Conservation (phyloP, 2,888 invertebrate species). For the Drosophila paucipuncta region DNA sequence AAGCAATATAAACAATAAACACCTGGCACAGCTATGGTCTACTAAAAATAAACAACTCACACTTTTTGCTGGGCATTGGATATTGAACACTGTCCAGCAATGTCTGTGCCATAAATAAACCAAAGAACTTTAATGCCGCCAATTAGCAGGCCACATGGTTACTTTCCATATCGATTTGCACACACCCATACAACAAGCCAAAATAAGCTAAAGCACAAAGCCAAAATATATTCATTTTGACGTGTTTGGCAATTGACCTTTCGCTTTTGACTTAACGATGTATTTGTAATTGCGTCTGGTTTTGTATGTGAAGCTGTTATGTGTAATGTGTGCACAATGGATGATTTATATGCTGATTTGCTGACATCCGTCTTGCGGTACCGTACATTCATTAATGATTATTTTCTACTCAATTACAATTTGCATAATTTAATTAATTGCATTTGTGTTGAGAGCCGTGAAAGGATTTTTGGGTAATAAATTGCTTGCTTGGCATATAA, state of each 20-base stretch:
- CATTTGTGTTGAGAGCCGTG: neutral
- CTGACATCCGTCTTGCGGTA: neutral
- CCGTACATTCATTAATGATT: neutral
- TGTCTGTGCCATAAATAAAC: conserved; percentile 53
- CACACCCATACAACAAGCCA: conserved; percentile 1
- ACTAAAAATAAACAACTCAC: conserved; percentile 47
- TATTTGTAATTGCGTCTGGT: neutral
- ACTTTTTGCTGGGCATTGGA: neutral
- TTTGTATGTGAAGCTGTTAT: neutral
- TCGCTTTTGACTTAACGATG: conserved; percentile 1
- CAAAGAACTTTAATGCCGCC: conserved; percentile 48
- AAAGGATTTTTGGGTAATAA: neutral
- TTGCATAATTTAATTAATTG: neutral
- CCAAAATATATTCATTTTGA: conserved; percentile 21
- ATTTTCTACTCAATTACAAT: neutral
- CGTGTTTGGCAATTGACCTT: conserved; percentile 28
- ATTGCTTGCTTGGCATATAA: neutral
- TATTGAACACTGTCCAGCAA: conserved; percentile 39
- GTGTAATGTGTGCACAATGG: neutral
- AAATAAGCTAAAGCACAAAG: conserved; percentile 9
- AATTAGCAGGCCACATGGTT: conserved; percentile 43
- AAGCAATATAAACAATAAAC: conserved; percentile 35
- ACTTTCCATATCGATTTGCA: conserved; percentile 53
- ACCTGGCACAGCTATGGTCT: conserved; percentile 26
- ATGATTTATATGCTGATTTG: neutral